A percentile compares a stretch with the other conserved stretches of the same genome.
Conservation (phyloP, 1,140 invertebrate species). For the Drosophila carrolli region DNA sequence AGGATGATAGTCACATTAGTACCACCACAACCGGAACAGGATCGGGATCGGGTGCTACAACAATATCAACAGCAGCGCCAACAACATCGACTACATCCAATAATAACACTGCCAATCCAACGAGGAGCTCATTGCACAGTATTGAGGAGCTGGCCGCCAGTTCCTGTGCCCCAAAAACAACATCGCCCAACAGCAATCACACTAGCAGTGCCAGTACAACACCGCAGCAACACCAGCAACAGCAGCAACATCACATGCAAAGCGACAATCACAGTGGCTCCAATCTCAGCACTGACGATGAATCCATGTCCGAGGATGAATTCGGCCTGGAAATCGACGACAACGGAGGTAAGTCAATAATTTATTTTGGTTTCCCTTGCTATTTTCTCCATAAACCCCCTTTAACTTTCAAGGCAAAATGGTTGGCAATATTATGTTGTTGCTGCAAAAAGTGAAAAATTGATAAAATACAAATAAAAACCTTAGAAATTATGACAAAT, state of each 20-base stretch:
- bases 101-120: constrained; percentile 52
- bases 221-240: constrained; percentile 30
- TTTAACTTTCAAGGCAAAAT: not conserved
- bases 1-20: constrained; percentile 47
- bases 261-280: constrained; percentile 60
- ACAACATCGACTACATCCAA: constrained; percentile 20
- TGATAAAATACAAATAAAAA: constrained; percentile 3
- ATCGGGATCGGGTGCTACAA: constrained; percentile 28
- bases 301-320: constrained; percentile 76
- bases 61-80: constrained; percentile 12
- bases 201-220: constrained; percentile 22
- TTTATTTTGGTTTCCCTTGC: too few species aligned
- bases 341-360: constrained; percentile 61
- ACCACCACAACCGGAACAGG: constrained; percentile 23
- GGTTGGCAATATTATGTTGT: constrained; percentile 60
- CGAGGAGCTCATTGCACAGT: constrained; percentile 63
- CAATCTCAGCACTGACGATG: constrained; percentile 72
- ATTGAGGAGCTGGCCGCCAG: constrained; percentile 74
- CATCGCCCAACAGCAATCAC: constrained; percentile 29
- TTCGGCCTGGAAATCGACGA: constrained; percentile 72
- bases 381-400: not conserved
- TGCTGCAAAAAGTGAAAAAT: constrained; percentile 16
- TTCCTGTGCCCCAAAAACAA: constrained; percentile 57
- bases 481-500: too few species aligned
- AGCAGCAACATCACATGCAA: constrained; percentile 50